Base-by-base conservation (phyloP, 2,113 vertebrate species). In the Malurus melanocephalus region DNA sequence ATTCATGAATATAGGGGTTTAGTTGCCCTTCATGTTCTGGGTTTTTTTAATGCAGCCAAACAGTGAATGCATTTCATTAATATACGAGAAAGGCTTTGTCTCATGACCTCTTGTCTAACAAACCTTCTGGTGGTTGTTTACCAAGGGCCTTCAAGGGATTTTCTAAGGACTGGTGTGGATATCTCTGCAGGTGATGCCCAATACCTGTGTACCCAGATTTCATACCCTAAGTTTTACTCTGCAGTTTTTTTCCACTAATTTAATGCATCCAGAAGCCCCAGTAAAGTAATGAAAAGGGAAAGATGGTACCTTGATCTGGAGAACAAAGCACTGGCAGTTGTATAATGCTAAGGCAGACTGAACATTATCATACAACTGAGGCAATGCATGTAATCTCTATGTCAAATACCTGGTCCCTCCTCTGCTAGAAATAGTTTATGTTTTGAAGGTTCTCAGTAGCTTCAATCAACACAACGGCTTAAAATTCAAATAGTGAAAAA, bases 61-160 rank as follows among this genome's bases (percentile, higher is more conserved):
- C 27, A 91, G 38, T 57, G 28, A 94, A 42, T 72, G n/a, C 26
- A 82, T 92, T 96, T 96, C 53, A 89, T 78, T 66, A 91, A 85
- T 72, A 90, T 60, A 80, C n/a, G 42, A 90, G 48, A 76, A 43
- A 94, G 78, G 38, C 10, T 87, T 82, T 66, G 69, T 69, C 30
- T 94, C 56, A 46, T 90, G 71, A 92, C 24, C 67, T 74, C 87
- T 91, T 92, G 62, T 88, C 62, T 90, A 81, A 81, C 57, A 91
- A 90, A 60, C 7, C 28, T 16, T 90, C 23, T 30, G 85, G 62
- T 49, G 96, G 61, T 66, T 91, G 42, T 46, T 82, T 87, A 83
- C 46, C 66, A 88, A 81, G 6, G 10, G 32, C 43, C 57, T 90
- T 46, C n/a, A 81, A 89, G 68, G 89, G 5, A 78, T 57, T 82